Conservation (phyloP, 2,888 invertebrate genomes). For the Apoderus coryli region DNA sequence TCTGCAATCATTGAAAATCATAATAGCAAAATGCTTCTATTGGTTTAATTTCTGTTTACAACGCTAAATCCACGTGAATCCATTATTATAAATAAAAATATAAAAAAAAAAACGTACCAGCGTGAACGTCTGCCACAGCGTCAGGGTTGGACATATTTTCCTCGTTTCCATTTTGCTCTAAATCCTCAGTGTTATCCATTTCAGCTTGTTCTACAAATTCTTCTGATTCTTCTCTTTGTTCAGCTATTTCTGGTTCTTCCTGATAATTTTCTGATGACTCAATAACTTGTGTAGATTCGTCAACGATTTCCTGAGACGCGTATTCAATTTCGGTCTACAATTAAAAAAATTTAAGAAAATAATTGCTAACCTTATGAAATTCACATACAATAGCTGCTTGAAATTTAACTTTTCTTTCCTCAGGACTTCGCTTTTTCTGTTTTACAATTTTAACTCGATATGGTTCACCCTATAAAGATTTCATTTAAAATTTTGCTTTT, state of each 20-base stretch:
- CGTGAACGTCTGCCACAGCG: no score
- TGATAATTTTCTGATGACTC: constrained; percentile 1
- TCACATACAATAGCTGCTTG: constrained; percentile 18
- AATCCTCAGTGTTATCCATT: constrained; percentile 10
- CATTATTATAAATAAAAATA: no score
- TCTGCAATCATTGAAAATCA: no score
- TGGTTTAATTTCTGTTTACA: no score
- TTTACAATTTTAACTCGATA: constrained; percentile 30
- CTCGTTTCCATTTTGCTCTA: no score
- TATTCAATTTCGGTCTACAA: constrained; percentile 12
- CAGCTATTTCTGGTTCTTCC: neutral
- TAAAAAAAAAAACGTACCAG: no score
- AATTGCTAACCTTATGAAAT: no score
- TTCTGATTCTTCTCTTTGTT: constrained; percentile 6
- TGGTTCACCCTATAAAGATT: constrained; percentile 23
- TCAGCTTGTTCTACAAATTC: constrained; percentile 9
- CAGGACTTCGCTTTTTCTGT: constrained; percentile 22
- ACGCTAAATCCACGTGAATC: no score
- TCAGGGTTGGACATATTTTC: no score
- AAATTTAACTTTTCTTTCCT: constrained; percentile 19
- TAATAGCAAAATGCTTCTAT: no score
- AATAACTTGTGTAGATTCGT: constrained; percentile 10
- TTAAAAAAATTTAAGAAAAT: no score
- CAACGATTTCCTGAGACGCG: no score
- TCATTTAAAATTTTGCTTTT: neutral